These are phyloP conservation scores for Turritopsis rubra DNA, from an alignment of 30 jellyfish, hydroid and myxozoan genomes.

Conservation along the genomic window DNA sequence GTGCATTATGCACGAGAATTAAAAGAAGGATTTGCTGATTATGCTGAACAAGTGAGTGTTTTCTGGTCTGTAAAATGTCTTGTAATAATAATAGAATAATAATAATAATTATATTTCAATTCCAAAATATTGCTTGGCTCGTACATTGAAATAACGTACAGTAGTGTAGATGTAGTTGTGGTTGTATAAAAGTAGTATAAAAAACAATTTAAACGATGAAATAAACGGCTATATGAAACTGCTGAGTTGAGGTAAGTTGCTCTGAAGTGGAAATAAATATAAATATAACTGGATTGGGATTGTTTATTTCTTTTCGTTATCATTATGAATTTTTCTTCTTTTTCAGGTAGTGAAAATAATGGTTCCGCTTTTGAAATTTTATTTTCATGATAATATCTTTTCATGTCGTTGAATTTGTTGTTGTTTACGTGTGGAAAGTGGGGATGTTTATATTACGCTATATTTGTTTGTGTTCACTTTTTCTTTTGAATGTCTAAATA, in stretches of 20 bases:
- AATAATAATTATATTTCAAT: too few species aligned
- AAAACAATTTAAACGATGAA: too few species aligned
- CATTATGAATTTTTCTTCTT: background rate
- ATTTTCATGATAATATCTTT: constrained; percentile 93
- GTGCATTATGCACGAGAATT: constrained; percentile 97
- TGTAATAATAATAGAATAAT: too few species aligned
- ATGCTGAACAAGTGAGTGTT: constrained; percentile 72
- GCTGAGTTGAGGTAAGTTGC: too few species aligned
- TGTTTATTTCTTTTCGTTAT: background rate
- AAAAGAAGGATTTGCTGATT: constrained; percentile 97
- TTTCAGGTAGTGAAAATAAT: constrained; percentile 85
- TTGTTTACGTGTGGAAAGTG: too few species aligned
- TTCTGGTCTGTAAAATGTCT: background rate
- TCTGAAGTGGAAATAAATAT: too few species aligned
- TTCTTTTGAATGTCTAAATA: background rate
- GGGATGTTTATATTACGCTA: background rate
- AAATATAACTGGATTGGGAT: too few species aligned
- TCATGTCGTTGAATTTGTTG: background rate
- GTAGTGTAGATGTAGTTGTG: too few species aligned
- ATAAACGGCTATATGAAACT: too few species aligned
- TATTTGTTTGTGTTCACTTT: background rate
- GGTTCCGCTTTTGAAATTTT: constrained; percentile 91
- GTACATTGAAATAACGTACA: too few species aligned
- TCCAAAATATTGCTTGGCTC: too few species aligned
- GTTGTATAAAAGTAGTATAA: too few species aligned